phyloP scores from a whole-genome alignment of 2,113 vertebrate species.

The Megaceryle torquata region DNA sequence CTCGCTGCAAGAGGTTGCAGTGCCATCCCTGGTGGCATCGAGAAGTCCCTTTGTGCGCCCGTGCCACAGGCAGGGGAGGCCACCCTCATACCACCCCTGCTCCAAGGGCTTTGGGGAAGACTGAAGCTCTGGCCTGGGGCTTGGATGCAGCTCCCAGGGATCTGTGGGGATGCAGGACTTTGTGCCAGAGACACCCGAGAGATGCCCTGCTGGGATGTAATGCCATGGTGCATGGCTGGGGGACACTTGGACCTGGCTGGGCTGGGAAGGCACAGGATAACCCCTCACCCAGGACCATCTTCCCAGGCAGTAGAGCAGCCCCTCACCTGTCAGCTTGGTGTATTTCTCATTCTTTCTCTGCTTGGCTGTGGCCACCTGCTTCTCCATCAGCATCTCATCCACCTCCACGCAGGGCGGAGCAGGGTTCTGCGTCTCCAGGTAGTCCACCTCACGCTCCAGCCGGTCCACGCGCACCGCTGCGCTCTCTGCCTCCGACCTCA shows the following conservation, averaged over 20 bases:
- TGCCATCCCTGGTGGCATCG: not conserved
- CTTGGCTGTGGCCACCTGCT: conserved; percentile 76
- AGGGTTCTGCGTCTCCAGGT: conserved; percentile 85
- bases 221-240: accelerated
- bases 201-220: not conserved
- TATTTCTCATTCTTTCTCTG: conserved; percentile 85
- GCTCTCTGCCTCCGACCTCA: conserved; percentile 80
- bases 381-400: conserved; percentile 84
- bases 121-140: too few relatives aligned
- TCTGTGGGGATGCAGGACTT: not conserved
- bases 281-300: accelerated
- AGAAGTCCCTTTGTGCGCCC: not conserved
- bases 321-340: conserved; percentile 86
- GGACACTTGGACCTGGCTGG: not conserved
- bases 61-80: accelerated
- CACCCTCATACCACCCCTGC: not conserved
- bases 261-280: accelerated
- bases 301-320: accelerated
- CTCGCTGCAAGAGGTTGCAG: accelerated
- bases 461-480: conserved; percentile 79
- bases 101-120: not conserved
- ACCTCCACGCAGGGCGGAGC: conserved; percentile 84
- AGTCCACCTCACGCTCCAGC: conserved; percentile 89
- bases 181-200: not conserved
- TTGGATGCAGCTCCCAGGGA: not conserved